A percentile compares a stretch with the other conserved stretches of the same genome.
These are phyloP conservation scores for Macrocentrus cingulum DNA, from an alignment of 1,140 invertebrate species.

Conservation along the genomic window DNA sequence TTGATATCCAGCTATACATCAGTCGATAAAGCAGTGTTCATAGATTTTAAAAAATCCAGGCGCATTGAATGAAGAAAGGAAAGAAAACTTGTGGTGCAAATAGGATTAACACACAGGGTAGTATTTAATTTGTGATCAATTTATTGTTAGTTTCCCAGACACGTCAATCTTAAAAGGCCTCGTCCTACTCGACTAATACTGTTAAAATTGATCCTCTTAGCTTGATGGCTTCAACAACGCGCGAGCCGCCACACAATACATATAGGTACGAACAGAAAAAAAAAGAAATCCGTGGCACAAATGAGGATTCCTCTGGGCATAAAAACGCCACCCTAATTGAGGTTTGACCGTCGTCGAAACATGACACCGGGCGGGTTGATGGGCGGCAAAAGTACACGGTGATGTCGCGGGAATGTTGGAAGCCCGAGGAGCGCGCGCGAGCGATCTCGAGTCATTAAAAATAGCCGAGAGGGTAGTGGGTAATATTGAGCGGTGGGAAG, in stretches of 20 bases:
- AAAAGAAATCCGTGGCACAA: neutral
- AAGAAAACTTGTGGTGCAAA: too few species aligned
- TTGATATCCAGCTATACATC: too few species aligned
- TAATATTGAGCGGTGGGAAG: conserved; percentile 43
- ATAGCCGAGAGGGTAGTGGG: conserved; percentile 31
- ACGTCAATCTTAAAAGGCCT: neutral
- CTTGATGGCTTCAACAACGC: neutral
- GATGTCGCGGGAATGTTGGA: neutral
- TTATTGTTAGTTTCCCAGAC: too few species aligned
- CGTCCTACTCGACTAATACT: conserved; percentile 2
- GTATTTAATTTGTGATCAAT: too few species aligned
- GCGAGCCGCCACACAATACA: neutral
- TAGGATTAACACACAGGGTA: too few species aligned
- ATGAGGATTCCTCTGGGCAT: conserved; percentile 5
- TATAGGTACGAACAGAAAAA: too few species aligned
- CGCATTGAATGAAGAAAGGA: too few species aligned
- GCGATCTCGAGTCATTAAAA: conserved; percentile 39
- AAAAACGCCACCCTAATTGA: too few species aligned
- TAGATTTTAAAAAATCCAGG: too few species aligned
- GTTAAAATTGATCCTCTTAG: conserved; percentile 15
- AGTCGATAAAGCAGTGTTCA: too few species aligned
- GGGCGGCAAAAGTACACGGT: neutral
- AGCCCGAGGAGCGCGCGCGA: neutral
- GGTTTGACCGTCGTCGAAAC: neutral
- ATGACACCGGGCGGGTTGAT: neutral